Evolutionary conservation across 2,113 vertebrate species (phyloP), one percentile per base, ranked within the genome.

Genomic region (Bujurquina vittata): DNA sequence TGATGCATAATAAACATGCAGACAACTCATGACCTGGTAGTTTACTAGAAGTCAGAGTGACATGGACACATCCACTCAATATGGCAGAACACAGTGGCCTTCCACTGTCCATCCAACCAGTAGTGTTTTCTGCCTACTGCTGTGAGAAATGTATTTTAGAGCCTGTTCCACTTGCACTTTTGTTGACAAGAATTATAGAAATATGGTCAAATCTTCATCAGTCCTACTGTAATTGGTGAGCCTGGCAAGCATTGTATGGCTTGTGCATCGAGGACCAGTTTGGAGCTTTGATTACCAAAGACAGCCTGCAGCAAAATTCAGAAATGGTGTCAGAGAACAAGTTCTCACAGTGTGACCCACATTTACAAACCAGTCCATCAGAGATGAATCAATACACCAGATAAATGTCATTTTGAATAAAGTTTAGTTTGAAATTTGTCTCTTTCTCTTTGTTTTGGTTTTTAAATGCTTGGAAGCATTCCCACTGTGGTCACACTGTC

Each of bases 281-380:
- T 72, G 67, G 12, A 7, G 26, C 67, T 54, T 54, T 54, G 46
- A 72, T 72, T 46, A 72, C 26, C 67, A 72, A 72, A 5, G 1
- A 54, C 17, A 4, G 67, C 67, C 46, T 72, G 46, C 18, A 52
- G 67, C 67, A 54, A 8, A 31, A 72, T 72, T 54, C 67, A 72
- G 46, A 72, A 54, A 72, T 4, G 1, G 46, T 72, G 67, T 72
- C 67, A 72, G 67, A 49, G 23, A 69, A 52, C 65, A 0, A 72
- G 26, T 72, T 72, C 67, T 72, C 46, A 72, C 46, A 54, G 46
- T n/a, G 67, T 54, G 67, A 72, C 46, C 46, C 26, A 72, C 46
- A 33, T 72, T 49, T 72, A 72, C 33, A 72, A 69, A 15, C 22
- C 63, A 29, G 23, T 49, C 3, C 9, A 49, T 69, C 65, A 69